Base-by-base conservation (phyloP, 2,797 vertebrate species). In the Enteromius trimaculatus region DNA sequence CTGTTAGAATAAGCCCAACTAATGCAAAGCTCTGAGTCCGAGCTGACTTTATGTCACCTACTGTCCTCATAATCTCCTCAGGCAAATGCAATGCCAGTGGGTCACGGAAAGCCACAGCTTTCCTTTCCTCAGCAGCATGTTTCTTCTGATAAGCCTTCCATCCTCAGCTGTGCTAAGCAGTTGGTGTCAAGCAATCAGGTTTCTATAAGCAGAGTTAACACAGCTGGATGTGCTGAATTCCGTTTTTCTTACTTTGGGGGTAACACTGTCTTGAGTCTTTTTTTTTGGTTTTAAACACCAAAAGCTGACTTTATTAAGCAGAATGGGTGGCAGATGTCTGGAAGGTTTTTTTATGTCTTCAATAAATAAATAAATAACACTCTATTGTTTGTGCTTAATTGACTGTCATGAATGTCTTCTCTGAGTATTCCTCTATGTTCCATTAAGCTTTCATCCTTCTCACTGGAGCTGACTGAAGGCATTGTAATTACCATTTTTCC, bases 301-400 rank as follows among this genome's bases (percentile, higher is more conserved):
- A 55, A 75, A 62, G 23, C 51, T 31, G 26, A 39, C 55, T 75
- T 84, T 60, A 79, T 74, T 76, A 69, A 17, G 26, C 16, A 62
- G 34, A 86, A 78, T 51, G 55, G 60, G 64, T 42, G 77, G 66
- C 84, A 88, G 81, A 85, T 86, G 80, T 79, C 77, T 88, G 37
- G 37, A 77, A 74, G 21, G 39, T 19, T 62, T 84, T 70, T 87
- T 76, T 51, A 84, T 62, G 47, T 51, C 14, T 86, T 82, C 42
- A 70, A 47, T 72, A 21, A 66, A 70, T 66, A 85, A 47, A n/a
- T 74, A 34, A 64, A 76, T 34, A 55, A 58, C n/a, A 79, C 9
- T 13, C 9, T 16, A 26, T 60, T 78, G 34, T 75, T 64, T 77
- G n/a, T 44, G 78, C 53, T 75, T 79, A 81, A 86, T 86, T 87